Evolutionary conservation across 2,888 invertebrate genomes (phyloP), one percentile per base, ranked within the genome.

Genomic region (Salpingus planirostris): DNA sequence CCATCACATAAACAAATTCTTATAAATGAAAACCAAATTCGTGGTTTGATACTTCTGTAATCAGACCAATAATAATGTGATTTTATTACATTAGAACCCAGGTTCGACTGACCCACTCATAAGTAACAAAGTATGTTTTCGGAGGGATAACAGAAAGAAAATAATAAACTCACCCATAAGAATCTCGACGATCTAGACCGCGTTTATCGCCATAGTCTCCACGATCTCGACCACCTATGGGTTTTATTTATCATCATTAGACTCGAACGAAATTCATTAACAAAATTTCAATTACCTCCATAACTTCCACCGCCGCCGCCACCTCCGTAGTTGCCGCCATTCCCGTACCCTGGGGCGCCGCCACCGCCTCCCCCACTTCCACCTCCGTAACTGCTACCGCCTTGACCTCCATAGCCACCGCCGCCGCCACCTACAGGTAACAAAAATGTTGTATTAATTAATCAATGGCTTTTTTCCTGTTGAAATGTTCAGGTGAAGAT

Each of bases 91-190:
- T n/a, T n/a, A n/a, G n/a, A n/a, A n/a, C n/a, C n/a, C n/a, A n/a
- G n/a, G n/a, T n/a, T n/a, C n/a, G n/a, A n/a, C n/a, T n/a, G n/a
- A n/a, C n/a, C n/a, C n/a, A n/a, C n/a, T n/a, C n/a, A n/a, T n/a
- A n/a, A n/a, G n/a, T n/a, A n/a, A n/a, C n/a, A n/a, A n/a, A n/a
- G n/a, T n/a, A n/a, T n/a, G n/a, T n/a, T n/a, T n/a, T n/a, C n/a
- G n/a, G n/a, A n/a, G n/a, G n/a, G 15, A 28, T 21, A 38, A 21
- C 12, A 33, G 33, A 33, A 31, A 7, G 3, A 8, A 8, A 8
- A 5, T 7, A 25, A 21, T 18, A 11, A 36, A 67, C 75, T 74
- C 62, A 76, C 75, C 75, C 74, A 64, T 65, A 74, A 59, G 70
- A 71, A 64, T 71, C 64, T 62, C 60, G 61, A 62, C 72, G 61